Base-by-base conservation (phyloP, 2,797 vertebrate species). In the Meda fulgida region DNA sequence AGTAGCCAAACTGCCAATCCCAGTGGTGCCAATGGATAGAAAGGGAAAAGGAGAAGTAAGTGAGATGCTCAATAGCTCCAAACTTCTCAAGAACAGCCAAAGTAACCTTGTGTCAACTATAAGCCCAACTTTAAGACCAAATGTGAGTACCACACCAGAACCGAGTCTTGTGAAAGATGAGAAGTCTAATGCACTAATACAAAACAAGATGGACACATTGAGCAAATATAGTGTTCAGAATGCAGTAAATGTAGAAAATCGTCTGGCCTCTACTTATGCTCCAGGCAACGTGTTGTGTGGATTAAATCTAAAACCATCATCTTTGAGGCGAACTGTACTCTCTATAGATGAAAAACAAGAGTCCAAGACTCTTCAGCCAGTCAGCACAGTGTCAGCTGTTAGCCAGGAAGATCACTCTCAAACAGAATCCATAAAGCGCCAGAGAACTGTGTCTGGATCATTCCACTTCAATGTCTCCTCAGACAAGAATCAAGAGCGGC, bases 401-500 rank as follows among this genome's bases (percentile, higher is more conserved):
- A 89, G 88, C 46, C 89, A 91, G 80, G 90, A 89, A 65, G 80
- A 87, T 71, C 84, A 85, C 78, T 66, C 36, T 21, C 87, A 94
- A 87, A 73, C 87, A 85, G 78, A 93, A 80, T 21, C 65, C 38
- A 84, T 67, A 43, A 86, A 31, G 86, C 34, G 81, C 36, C 93
- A 90, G 79, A 92, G 91, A 90, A 88, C 91, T 4, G 21, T 85
- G 1, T 26, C 85, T 34, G 93, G 91, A 11, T 94, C 94, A 14
- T 93, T 94, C 86, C 89, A 91, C 85, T 95, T 96, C 89, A 96
- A 94, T 0, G 90, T 96, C 70, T 95, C 94, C n/a, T 92, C 95
- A 9, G 91, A 94, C 66, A 90, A 92, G 83, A 89, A 82, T n/a
- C 87, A 66, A 70, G 93, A 92, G 67, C 95, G 96, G 87, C 92